Conservation (phyloP, 2,113 vertebrate species). For the Neogale vison region DNA sequence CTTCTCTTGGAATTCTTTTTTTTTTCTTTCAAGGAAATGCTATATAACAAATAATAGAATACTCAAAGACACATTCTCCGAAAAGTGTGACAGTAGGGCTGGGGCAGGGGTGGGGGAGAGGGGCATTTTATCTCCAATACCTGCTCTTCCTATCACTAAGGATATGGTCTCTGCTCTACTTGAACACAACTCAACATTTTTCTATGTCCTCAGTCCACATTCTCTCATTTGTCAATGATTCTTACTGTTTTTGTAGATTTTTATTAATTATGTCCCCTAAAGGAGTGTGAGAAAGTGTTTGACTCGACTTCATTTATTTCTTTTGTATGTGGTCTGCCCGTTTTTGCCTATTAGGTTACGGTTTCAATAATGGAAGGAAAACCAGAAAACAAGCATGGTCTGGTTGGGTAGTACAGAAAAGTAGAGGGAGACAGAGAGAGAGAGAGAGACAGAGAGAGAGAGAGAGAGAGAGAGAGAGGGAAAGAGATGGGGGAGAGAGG, state of each 20-base stretch:
- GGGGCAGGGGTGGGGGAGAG: no score
- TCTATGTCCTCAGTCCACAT: fast-evolving
- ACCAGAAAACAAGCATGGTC: neutral
- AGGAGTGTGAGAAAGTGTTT: neutral
- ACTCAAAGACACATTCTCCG: neutral
- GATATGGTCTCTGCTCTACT: fast-evolving
- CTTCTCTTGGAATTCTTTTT: neutral
- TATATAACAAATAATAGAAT: neutral
- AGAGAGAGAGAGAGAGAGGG: neutral
- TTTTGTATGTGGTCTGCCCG: neutral
- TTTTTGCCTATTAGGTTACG: neutral
- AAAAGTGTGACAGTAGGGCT: neutral
- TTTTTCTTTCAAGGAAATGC: neutral
- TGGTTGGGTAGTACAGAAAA: neutral
- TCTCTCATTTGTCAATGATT: neutral
- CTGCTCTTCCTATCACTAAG: neutral
- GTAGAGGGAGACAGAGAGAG: neutral
- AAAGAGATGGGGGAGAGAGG: neutral
- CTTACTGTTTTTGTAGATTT: neutral
- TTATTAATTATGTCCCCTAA: no score
- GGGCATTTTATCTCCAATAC: neutral
- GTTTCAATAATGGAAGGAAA: neutral
- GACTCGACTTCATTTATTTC: neutral
- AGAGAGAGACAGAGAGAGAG: no score
- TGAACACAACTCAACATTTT: no score